Evolutionary conservation across 2,888 invertebrate genomes (phyloP).

Genomic region (Ditylenchus weischeri): DNA sequence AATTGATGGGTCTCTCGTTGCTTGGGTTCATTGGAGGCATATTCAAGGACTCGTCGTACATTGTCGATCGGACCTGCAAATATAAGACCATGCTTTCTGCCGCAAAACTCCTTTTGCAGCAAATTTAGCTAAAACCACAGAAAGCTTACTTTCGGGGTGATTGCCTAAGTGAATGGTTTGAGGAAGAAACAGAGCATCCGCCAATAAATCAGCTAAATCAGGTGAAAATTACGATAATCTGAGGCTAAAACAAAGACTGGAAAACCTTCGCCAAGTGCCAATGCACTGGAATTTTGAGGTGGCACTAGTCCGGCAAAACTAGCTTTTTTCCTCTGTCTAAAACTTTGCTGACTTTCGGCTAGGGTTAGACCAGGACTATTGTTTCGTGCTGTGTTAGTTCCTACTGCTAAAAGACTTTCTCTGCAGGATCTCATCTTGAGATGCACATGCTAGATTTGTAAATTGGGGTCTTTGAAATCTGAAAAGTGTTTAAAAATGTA

Average conservation of each 20-base stretch:
- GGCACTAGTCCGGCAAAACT: background rate
- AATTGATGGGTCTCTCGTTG: constrained; percentile 17
- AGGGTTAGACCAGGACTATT: too few relatives aligned
- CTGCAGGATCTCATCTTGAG: background rate
- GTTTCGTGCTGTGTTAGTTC: too few relatives aligned
- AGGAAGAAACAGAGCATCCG: constrained; percentile 33
- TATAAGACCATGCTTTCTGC: background rate
- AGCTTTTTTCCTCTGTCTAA: too few relatives aligned
- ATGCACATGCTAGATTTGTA: background rate
- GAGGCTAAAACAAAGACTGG: too few relatives aligned
- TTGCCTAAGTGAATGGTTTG: constrained; percentile 37
- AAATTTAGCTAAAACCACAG: too few relatives aligned
- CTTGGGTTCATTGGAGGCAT: background rate
- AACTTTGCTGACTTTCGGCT: too few relatives aligned
- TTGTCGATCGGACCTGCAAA: constrained; percentile 46
- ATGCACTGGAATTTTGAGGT: background rate
- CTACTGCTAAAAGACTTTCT: background rate
- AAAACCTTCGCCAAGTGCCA: background rate
- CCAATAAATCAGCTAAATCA: constrained; percentile 27
- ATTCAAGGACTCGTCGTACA: constrained; percentile 39
- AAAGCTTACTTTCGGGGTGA: constrained; percentile 35
- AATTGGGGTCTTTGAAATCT: background rate
- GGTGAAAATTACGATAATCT: too few relatives aligned
- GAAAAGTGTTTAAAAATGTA: background rate
- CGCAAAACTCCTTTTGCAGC: too few relatives aligned